Conservation (phyloP, 2,797 vertebrate genomes). For the Dermochelys coriacea region DNA sequence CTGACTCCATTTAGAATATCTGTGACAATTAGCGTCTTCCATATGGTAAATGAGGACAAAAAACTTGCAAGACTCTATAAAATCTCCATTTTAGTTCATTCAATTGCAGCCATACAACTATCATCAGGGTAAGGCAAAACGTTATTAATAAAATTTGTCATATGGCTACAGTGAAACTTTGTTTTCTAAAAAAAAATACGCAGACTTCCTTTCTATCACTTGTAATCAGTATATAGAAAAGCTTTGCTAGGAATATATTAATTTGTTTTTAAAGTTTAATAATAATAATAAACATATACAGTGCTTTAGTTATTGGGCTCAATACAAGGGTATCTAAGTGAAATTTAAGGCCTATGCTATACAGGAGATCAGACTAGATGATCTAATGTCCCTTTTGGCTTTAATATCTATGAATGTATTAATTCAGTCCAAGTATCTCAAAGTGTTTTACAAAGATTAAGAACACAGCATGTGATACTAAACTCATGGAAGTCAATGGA, state of each 20-base stretch:
- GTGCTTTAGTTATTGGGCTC: conserved; percentile 29
- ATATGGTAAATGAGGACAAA: background rate
- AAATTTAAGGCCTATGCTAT: conserved; percentile 12
- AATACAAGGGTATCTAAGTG: background rate
- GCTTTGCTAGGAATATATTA: background rate
- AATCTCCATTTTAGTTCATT: background rate
- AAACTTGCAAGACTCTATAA: background rate
- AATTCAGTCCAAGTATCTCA: background rate
- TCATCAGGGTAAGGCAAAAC: background rate
- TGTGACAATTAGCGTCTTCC: conserved; percentile 7
- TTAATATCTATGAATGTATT: background rate
- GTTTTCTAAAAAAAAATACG: background rate
- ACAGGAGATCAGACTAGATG: conserved; percentile 40
- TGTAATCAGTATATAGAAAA: background rate
- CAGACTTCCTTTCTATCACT: background rate
- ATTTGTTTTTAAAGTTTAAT: conserved; percentile 37
- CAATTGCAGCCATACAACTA: background rate
- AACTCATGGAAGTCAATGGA: background rate
- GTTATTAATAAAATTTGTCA: background rate
- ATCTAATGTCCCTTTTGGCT: conserved; percentile 9
- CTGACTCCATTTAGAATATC: background rate
- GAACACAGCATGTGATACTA: background rate
- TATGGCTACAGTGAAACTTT: background rate
- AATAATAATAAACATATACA: conserved; percentile 55
- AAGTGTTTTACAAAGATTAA: conserved; percentile 45